Evolutionary conservation across 2,888 invertebrate species (phyloP).

Genomic region (Cantharis flavilabris): DNA sequence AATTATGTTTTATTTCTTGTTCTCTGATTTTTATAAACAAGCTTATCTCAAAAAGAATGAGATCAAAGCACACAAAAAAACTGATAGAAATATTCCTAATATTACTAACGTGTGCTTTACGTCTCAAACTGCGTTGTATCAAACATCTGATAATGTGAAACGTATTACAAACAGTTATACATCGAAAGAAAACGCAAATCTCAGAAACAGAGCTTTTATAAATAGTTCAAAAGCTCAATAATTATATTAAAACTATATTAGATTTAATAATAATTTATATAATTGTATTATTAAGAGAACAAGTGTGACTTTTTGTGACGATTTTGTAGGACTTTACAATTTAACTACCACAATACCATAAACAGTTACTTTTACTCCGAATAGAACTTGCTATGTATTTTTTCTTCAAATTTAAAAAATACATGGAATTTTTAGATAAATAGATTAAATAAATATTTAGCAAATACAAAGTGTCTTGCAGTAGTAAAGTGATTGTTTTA

Average conservation of each 20-base stretch:
- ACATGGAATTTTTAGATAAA: no score
- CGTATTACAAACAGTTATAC: conserved; percentile 59
- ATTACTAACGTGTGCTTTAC: conserved; percentile 50
- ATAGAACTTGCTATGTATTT: no score
- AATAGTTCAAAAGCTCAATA: conserved; percentile 41
- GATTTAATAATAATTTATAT: not conserved
- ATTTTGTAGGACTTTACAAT: no score
- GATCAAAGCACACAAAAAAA: not conserved
- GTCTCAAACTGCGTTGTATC: conserved; percentile 48
- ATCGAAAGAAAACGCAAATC: conserved; percentile 49
- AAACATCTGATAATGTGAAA: conserved; percentile 53
- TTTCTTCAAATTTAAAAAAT: no score
- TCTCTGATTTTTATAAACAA: conserved; percentile 88
- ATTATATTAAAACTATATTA: not conserved
- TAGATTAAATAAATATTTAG: no score
- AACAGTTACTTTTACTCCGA: no score
- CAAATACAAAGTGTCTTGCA: no score
- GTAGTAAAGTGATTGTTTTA: no score
- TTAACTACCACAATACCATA: no score
- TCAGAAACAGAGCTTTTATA: conserved; percentile 59
- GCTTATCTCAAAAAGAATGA: conserved; percentile 64
- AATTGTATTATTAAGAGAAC: not conserved
- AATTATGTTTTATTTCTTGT: conserved; percentile 89
- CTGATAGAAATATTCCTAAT: conserved; percentile 26
- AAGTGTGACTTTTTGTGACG: not conserved